These are phyloP conservation scores for Drosophila asahinai DNA, from an alignment of 1,140 invertebrate species.

Conservation along the genomic window DNA sequence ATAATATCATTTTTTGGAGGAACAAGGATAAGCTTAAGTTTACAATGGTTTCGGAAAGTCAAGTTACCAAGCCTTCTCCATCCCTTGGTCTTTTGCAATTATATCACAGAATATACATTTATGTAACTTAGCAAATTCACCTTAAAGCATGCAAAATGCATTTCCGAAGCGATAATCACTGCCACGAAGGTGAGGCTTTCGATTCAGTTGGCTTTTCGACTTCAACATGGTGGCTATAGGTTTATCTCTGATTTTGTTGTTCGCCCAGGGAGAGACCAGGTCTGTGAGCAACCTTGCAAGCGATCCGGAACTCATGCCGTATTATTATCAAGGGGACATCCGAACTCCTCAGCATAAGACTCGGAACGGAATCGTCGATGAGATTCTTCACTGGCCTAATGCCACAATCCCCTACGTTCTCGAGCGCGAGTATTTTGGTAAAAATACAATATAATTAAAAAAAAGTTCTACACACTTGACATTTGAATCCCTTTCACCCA, in stretches of 20 bases:
- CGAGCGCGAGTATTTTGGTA: slow-evolving; percentile 68
- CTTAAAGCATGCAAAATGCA: slow-evolving; percentile 10
- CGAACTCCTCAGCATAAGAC: too few species aligned
- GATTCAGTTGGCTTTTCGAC: background rate
- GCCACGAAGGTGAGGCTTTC: too few species aligned
- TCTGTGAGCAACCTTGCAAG: background rate
- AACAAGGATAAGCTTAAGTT: too few species aligned
- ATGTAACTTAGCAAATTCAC: background rate
- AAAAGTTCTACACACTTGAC: background rate
- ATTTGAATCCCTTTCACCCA: background rate
- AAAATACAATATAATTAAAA: background rate
- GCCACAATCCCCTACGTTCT: slow-evolving; percentile 88
- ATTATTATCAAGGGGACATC: slow-evolving; percentile 54
- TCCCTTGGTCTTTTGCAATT: too few species aligned
- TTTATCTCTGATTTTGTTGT: background rate
- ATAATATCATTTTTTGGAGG: too few species aligned
- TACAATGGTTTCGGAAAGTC: too few species aligned
- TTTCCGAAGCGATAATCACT: background rate
- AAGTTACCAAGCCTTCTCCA: background rate
- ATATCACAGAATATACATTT: too few species aligned
- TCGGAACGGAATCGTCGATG: slow-evolving; percentile 87
- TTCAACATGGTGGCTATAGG: background rate
- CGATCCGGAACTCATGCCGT: slow-evolving; percentile 37
- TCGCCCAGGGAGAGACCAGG: background rate
- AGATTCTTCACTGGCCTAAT: slow-evolving; percentile 87